Conservation (phyloP, 2,113 vertebrate species). For the Pyxicephalus adspersus region DNA sequence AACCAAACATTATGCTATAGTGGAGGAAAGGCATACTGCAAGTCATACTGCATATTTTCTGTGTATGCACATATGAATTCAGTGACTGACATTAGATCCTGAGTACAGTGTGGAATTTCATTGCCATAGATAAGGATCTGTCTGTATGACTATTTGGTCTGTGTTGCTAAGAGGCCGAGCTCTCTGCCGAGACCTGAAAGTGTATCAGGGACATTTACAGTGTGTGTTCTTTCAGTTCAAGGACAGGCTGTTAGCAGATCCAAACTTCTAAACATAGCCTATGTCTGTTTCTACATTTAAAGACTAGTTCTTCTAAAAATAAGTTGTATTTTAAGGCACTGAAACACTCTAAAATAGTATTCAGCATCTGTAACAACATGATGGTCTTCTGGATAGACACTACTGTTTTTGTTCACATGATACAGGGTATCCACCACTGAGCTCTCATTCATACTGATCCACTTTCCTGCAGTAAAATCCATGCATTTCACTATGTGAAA, state of each 20-base stretch:
- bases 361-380: neutral
- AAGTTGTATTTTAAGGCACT: neutral
- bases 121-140: neutral
- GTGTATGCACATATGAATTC: conserved; percentile 4
- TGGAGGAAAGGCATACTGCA: no score
- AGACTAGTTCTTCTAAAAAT: neutral
- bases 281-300: neutral
- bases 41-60: neutral
- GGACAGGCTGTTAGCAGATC: neutral
- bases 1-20: no score
- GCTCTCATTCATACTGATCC: no score
- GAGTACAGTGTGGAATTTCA: neutral
- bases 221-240: conserved; percentile 6
- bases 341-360: no score
- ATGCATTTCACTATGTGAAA: no score
- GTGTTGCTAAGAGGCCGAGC: neutral
- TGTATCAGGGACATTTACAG: neutral
- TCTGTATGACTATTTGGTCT: neutral
- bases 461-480: no score
- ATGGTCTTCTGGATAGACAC: neutral
- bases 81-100: neutral
- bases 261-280: conserved; percentile 14
- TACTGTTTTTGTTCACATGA: neutral
- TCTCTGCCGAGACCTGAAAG: neutral
- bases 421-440: neutral